Percentiles rank a stretch among this genome's conserved stretches.
phyloP scores from a whole-genome alignment of 2,888 invertebrate genomes.

The Folsomia candida region DNA sequence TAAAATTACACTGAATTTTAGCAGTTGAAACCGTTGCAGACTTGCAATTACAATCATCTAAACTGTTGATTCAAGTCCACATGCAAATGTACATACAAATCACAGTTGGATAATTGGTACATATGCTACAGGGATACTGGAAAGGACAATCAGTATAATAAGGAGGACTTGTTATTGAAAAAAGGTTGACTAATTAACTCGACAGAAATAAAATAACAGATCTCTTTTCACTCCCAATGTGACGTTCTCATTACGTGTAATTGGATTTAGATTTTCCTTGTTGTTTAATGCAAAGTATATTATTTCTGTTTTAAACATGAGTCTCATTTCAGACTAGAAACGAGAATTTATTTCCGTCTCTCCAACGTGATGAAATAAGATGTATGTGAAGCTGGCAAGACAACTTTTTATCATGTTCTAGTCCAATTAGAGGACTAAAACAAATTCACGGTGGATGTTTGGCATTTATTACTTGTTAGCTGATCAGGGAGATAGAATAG shows the following conservation, averaged over 20 bases:
- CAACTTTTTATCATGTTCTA: not conserved
- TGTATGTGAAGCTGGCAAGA: not conserved
- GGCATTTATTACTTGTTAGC: not conserved
- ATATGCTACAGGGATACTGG: no score
- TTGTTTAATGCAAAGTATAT: not conserved
- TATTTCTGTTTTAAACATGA: not conserved
- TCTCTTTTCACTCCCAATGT: not conserved
- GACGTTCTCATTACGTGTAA: not conserved
- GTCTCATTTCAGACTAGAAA: not conserved
- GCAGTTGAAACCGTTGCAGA: no score
- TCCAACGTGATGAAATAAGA: not conserved
- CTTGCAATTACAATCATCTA: no score
- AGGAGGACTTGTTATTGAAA: no score
- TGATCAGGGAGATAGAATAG: not conserved
- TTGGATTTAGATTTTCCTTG: not conserved
- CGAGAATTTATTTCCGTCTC: not conserved
- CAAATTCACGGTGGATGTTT: not conserved
- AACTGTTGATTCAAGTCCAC: no score
- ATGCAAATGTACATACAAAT: no score
- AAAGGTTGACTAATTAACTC: no score
- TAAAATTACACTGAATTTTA: no score
- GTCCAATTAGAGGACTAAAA: not conserved
- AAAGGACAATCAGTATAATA: no score
- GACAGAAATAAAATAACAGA: not conserved
- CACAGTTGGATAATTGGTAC: no score